Evolutionary conservation across 2,113 vertebrate species (phyloP).

Genomic region (Mystacornis crossleyi): DNA sequence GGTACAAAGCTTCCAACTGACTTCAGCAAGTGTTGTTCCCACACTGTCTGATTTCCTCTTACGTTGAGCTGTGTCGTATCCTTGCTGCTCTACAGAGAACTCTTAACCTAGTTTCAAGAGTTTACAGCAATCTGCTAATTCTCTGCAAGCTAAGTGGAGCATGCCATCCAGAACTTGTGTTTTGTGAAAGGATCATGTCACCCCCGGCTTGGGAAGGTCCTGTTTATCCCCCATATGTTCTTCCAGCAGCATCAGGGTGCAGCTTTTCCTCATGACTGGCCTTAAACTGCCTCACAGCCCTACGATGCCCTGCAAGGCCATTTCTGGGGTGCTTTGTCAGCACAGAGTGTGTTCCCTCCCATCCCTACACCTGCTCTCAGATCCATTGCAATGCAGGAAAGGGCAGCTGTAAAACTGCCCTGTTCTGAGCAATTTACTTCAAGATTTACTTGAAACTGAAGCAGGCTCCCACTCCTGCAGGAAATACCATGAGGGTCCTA

Average conservation of each 20-base stretch:
- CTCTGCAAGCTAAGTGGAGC: not conserved
- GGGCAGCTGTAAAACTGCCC: not conserved
- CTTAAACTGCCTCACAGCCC: not conserved
- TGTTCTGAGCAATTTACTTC: not conserved
- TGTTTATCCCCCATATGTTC: fast-evolving
- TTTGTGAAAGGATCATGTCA: not conserved
- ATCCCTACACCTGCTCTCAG: not conserved
- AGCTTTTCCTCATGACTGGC: not conserved
- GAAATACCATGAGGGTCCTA: not conserved
- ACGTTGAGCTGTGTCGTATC: not conserved
- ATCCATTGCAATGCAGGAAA: not conserved
- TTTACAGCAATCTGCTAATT: not conserved
- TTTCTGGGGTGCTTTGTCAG: not conserved
- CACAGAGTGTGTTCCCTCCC: not conserved
- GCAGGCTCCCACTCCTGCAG: not conserved
- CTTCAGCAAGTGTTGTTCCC: not conserved
- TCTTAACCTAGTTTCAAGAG: not conserved
- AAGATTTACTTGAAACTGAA: not conserved
- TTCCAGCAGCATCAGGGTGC: not conserved
- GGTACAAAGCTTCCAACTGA: not conserved
- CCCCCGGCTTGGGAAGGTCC: not conserved
- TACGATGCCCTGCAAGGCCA: not conserved
- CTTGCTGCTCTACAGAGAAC: not conserved
- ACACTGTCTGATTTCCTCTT: not conserved
- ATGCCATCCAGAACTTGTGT: not conserved